Base-by-base conservation (phyloP, 2,888 invertebrate species). In the Theodoxus fluviatilis region DNA sequence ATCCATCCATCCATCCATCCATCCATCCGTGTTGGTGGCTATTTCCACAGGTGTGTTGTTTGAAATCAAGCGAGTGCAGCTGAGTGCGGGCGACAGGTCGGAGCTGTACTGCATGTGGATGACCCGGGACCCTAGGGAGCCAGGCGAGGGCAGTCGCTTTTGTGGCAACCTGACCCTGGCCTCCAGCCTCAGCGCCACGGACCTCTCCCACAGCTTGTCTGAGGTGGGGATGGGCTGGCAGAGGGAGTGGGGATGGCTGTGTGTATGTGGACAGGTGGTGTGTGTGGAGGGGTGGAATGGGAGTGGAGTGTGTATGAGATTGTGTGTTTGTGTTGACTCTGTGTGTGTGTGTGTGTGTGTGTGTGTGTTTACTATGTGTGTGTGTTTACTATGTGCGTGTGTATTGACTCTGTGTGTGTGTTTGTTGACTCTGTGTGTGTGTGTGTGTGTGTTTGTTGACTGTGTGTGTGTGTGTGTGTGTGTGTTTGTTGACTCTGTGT, bases 51-150 rank as follows among this genome's bases (percentile, higher is more conserved):
- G 82, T 25, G 77, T 85, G 28, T 78, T 84, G 59, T 87, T 85
- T 71, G 86, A 86, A 73, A 80, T 88, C 18, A 81, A 82, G 74
- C 80, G 79, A 40, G 81, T 88, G 4, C 76, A 77, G 43, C 75
- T 88, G 59, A 87, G 86, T 2, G 88, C 88, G 71, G 90, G 90
- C 1, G 86, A 87, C n/a, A 83, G 87, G 61, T 89, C 91, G 35
- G 90, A 90, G 71, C 91, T 91, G 84, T 90, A 92, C 79, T 92
- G 92, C 89, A 90, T 92, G 79, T 92, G 92, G 89, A 89, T 92
- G 67, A 90, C 91, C 33, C 85, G 89, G 6, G 89, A 89, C 76
- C 88, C 88, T 0, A 85, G 85, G 69, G 86, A 86, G 68, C 78
- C 80, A 0, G 84, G 76, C 0, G 88, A 87, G 70, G 84, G 85